Percentiles rank a stretch among this genome's conserved stretches.
These are phyloP conservation scores for Gracilinanus agilis DNA, from an alignment of 2,113 vertebrate genomes.

Conservation along the genomic window DNA sequence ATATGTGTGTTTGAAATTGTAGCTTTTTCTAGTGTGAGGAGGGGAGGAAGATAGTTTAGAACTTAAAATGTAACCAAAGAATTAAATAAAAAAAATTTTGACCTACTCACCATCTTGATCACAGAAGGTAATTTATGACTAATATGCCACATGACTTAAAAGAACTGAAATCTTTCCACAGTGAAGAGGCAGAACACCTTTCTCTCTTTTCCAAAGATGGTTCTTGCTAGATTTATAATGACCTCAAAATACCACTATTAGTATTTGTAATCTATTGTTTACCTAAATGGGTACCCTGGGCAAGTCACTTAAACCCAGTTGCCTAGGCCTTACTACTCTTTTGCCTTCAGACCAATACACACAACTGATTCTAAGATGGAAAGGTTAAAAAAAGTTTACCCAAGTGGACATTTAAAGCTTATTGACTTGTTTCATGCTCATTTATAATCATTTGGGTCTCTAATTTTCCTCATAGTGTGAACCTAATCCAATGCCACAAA, in stretches of 20 bases:
- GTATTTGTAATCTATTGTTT: constrained; percentile 61
- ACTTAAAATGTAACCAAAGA: constrained; percentile 10
- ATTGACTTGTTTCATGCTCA: constrained; percentile 42
- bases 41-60: not conserved
- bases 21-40: not conserved
- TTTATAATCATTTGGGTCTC: not conserved
- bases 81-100: too few relatives aligned
- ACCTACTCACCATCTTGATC: not conserved
- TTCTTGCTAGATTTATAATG: constrained; percentile 66
- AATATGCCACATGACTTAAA: constrained; percentile 60
- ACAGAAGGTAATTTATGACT: not conserved
- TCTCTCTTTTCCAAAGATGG: constrained; percentile 66
- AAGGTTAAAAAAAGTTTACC: constrained; percentile 70
- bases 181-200: constrained; percentile 52
- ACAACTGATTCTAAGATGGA: too few relatives aligned
- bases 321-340: too few relatives aligned
- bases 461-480: constrained; percentile 9
- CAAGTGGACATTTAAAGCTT: constrained; percentile 56
- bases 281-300: too few relatives aligned
- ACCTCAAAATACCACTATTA: constrained; percentile 62
- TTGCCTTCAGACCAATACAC: too few relatives aligned
- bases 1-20: too few relatives aligned
- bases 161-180: constrained; percentile 63
- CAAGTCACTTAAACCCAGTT: too few relatives aligned
- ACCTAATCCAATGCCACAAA: not conserved